phyloP scores from a whole-genome alignment of 2,113 vertebrate genomes.

The Spilogale gracilis region DNA sequence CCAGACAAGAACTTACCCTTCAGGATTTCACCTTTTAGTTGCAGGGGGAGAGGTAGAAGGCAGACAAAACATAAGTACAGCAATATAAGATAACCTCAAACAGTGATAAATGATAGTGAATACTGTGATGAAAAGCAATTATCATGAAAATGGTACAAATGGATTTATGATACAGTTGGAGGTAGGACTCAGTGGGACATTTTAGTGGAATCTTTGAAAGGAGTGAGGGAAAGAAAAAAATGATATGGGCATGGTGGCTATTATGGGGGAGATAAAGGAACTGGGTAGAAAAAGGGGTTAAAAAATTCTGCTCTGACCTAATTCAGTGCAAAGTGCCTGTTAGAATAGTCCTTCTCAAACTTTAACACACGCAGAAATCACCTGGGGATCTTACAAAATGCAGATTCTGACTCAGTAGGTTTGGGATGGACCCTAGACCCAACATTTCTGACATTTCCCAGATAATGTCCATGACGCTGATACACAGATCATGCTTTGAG shows the following conservation, averaged over 20 bases:
- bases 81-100: not conserved
- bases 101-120: not conserved
- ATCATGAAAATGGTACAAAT: not conserved
- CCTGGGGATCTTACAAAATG: not conserved
- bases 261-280: not conserved
- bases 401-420: not conserved
- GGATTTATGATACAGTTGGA: not conserved
- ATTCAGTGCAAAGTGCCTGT: not conserved
- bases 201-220: not conserved
- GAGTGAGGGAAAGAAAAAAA: not conserved
- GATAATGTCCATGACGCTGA: not conserved
- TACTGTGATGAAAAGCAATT: not conserved
- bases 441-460: not conserved
- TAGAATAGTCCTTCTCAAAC: not conserved
- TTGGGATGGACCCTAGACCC: not conserved
- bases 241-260: not conserved
- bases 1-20: not conserved
- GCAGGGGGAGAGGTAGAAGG: accelerated
- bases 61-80: not conserved
- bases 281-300: not conserved
- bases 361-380: not conserved
- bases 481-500: not conserved
- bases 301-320: not conserved
- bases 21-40: not conserved
- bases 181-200: not conserved